These are phyloP conservation scores for Brachionus sp. DNA, from an alignment of 1,140 invertebrate genomes.

Conservation along the genomic window DNA sequence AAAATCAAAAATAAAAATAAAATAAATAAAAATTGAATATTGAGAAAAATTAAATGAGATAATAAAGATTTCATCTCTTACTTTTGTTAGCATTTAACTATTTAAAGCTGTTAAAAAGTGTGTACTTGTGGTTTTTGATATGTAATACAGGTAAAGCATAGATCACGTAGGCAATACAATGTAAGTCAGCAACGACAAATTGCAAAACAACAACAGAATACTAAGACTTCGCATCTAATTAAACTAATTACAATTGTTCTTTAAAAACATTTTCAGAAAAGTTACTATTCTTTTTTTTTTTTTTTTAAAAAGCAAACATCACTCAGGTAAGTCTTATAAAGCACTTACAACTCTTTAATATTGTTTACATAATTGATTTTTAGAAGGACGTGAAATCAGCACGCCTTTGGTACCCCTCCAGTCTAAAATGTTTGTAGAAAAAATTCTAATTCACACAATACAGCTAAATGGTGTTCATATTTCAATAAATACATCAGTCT, in stretches of 20 bases:
- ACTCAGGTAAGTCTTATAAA: background rate
- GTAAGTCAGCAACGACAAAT: background rate
- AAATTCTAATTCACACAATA: background rate
- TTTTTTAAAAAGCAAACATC: background rate
- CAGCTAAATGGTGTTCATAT: background rate
- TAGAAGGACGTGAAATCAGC: background rate
- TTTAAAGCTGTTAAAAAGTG: background rate
- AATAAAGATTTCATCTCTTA: too few relatives aligned
- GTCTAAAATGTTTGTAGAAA: background rate
- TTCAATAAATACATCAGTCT: conserved; percentile 7
- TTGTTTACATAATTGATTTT: background rate
- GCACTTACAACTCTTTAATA: background rate
- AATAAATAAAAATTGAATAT: too few relatives aligned
- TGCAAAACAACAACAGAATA: background rate
- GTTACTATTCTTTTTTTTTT: background rate
- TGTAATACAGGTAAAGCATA: background rate
- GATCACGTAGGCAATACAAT: background rate
- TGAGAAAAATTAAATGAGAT: too few relatives aligned
- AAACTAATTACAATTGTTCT: conserved; percentile 38
- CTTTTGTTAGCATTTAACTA: too few relatives aligned
- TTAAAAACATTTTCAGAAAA: background rate
- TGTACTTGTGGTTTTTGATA: background rate
- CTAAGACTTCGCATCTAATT: conserved; percentile 5
- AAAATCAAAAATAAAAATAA: too few relatives aligned
- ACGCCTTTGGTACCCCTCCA: background rate